Conservation (phyloP, 2,797 vertebrate species). For the Pangasius djambal region DNA sequence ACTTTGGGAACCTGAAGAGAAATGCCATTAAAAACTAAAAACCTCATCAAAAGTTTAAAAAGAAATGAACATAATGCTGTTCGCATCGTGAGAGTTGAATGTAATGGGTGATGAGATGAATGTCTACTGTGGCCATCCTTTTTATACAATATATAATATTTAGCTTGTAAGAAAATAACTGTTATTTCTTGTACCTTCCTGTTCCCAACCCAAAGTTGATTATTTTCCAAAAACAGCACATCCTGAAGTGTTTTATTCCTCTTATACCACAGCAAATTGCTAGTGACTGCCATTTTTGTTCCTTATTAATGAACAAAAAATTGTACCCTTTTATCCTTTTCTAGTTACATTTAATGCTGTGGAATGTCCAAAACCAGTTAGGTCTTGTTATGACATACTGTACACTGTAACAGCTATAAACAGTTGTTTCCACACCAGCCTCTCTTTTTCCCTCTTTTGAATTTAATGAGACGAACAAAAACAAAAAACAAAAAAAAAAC, state of each 20-base stretch:
- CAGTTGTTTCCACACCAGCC: neutral
- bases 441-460: neutral
- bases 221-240: neutral
- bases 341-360: neutral
- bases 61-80: neutral
- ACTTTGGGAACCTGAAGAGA: constrained; percentile 51
- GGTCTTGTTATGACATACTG: neutral
- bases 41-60: neutral
- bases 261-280: neutral
- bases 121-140: neutral
- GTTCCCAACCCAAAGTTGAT: neutral
- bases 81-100: neutral
- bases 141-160: neutral
- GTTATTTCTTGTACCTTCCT: neutral
- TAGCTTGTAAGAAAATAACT: neutral
- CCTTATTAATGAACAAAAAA: neutral
- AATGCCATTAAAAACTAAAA: constrained; percentile 45
- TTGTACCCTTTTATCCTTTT: neutral
- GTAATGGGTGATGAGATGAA: neutral
- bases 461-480: neutral
- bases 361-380: neutral
- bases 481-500: neutral
- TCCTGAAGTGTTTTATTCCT: neutral
- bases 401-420: neutral
- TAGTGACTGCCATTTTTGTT: neutral